Percentiles rank a stretch among this genome's conserved stretches.
Conservation (phyloP, 1,140 invertebrate genomes). For the Leptoteleia sp. region DNA sequence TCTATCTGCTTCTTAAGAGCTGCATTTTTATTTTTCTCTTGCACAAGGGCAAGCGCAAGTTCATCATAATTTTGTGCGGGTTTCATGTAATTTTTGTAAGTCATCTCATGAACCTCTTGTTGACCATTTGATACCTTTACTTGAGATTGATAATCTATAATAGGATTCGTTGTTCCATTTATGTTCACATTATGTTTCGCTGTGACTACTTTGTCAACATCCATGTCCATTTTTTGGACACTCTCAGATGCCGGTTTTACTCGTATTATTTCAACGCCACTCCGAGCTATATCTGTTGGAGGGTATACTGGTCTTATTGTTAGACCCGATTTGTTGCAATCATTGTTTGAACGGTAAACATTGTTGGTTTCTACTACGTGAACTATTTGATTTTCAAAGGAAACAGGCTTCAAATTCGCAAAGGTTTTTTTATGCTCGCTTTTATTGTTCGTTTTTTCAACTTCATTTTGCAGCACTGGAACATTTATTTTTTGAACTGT, state of each 20-base stretch:
- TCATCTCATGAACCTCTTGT: conserved; percentile 15
- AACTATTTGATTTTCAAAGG: not conserved
- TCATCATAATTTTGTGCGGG: conserved; percentile 17
- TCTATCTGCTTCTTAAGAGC: conserved; percentile 32
- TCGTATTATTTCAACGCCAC: conserved; percentile 8
- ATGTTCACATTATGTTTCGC: conserved; percentile 8
- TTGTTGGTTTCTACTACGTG: conserved; percentile 1
- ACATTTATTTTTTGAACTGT: not conserved
- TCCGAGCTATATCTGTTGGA: not conserved
- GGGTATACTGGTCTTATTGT: conserved; percentile 6
- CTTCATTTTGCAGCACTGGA: conserved; percentile 20
- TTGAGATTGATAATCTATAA: conserved; percentile 17
- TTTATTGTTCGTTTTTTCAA: conserved; percentile 13
- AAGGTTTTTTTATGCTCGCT: conserved; percentile 12
- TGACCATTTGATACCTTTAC: conserved; percentile 35
- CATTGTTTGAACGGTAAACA: not conserved
- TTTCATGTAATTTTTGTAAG: conserved; percentile 47
- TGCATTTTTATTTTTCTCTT: conserved; percentile 21
- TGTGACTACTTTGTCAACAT: conserved; percentile 1
- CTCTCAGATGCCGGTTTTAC: not conserved
- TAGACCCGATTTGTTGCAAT: not conserved
- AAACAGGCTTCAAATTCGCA: conserved; percentile 15
- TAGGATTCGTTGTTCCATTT: conserved; percentile 31
- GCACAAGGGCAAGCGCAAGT: conserved; percentile 24
- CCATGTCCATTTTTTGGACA: conserved; percentile 62